Evolutionary conservation across 2,113 vertebrate species (phyloP).

Genomic region (Pluvialis apricaria): DNA sequence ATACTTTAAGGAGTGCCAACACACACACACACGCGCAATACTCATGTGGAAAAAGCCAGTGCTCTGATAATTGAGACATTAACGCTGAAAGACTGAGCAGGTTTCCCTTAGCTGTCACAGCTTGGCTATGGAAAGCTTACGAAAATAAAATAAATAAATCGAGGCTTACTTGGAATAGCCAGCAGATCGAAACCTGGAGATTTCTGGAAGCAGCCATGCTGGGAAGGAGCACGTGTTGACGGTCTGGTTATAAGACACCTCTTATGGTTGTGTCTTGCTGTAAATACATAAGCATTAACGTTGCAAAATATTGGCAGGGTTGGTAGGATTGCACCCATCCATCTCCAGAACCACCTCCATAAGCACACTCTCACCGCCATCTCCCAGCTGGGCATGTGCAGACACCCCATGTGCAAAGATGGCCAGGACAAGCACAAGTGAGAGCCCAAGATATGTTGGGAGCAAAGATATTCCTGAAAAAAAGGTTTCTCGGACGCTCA

Average conservation of each 20-base stretch:
- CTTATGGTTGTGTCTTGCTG: neutral
- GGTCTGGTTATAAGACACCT: neutral
- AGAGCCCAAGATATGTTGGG: rapidly evolving
- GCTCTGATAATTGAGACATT: neutral
- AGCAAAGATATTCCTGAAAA: neutral
- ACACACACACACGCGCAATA: neutral
- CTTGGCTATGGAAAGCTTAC: neutral
- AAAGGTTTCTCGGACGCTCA: neutral
- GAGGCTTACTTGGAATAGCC: neutral
- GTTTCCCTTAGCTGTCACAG: neutral
- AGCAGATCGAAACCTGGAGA: neutral
- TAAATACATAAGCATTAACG: neutral
- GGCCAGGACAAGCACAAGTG: neutral
- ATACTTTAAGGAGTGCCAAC: neutral
- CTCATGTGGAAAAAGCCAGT: neutral
- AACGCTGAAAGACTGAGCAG: neutral
- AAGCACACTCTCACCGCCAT: neutral
- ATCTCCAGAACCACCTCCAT: neutral
- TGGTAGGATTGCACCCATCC: neutral
- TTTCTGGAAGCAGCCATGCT: neutral
- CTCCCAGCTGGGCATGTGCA: neutral
- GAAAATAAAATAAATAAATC: neutral
- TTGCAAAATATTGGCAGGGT: neutral
- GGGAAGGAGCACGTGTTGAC: neutral
- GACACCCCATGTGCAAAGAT: neutral